Evolutionary conservation across 2,797 vertebrate species (phyloP).

Genomic region (Thunnus albacares): DNA sequence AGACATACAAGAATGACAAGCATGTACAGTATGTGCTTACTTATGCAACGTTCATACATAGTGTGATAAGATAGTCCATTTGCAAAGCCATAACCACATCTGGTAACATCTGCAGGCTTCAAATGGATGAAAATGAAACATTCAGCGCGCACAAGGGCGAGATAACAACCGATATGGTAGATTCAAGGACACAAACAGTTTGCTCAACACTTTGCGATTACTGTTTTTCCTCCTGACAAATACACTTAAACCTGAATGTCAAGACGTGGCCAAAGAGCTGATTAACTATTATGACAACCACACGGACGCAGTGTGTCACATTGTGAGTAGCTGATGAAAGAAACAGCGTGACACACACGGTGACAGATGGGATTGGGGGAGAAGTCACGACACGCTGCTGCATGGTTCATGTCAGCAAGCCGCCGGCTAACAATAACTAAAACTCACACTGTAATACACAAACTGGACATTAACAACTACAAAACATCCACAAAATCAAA

Average conservation of each 20-base stretch:
- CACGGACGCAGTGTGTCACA: neutral
- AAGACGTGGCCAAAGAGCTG: neutral
- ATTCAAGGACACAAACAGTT: conserved; percentile 1
- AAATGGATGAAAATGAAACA: neutral
- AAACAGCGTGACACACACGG: neutral
- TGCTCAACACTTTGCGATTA: neutral
- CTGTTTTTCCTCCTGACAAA: neutral
- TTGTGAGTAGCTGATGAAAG: conserved; percentile 7
- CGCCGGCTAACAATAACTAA: conserved; percentile 8
- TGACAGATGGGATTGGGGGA: conserved; percentile 32
- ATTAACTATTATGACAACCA: neutral
- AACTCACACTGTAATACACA: neutral
- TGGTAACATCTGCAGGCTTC: neutral
- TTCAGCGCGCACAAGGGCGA: neutral
- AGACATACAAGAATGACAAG: neutral
- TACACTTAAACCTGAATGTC: neutral
- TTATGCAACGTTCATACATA: neutral
- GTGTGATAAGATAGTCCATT: neutral
- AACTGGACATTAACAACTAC: neutral
- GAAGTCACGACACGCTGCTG: conserved; percentile 58
- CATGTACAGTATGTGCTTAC: neutral
- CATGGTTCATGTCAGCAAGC: conserved; percentile 1
- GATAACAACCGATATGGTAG: neutral
- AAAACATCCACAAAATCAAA: neutral
- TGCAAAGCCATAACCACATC: neutral